Base-by-base conservation (phyloP, 2,888 invertebrate genomes). In the Limenitis camilla region DNA sequence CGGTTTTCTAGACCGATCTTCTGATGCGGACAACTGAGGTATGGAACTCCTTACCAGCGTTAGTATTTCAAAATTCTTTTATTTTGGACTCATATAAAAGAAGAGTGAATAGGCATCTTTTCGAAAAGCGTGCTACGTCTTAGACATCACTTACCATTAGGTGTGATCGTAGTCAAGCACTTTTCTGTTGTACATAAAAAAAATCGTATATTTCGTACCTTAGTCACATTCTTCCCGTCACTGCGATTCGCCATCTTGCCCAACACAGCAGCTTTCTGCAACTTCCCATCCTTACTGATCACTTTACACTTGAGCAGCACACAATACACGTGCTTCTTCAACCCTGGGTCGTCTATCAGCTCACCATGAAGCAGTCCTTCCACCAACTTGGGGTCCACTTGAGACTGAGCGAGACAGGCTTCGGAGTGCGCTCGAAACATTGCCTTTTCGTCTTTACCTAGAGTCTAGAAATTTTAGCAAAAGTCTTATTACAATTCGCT, bases 401-500 rank as follows among this genome's bases (percentile, higher is more conserved):
- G 61, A 28, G 83, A 80, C 53, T 66, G 56, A 3, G 68, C 49
- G 43, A 67, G 57, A 66, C 86, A 86, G 4, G 80, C 77, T 35
- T 71, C 81, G 0, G 83, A 85, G 65, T 87, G 86, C 42, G 74
- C 71, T 42, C 76, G 80, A 68, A 87, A 81, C 85, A 86, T 82
- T 52, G 81, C 81, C 60, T 72, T 73, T 62, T 82, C 80, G 39
- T 78, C 79, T 50, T 85, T 86, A 49, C 83, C 80, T 27, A 83
- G 60, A 9, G 65, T 59, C 83, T 83, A 59, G 0, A 5, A 36
- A 46, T 44, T 29, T 30, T n/a, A n/a, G n/a, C n/a, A n/a, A n/a
- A n/a, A n/a, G n/a, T n/a, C n/a, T n/a, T n/a, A n/a, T n/a, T n/a
- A n/a, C n/a, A n/a, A n/a, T n/a, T 19, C 19, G 19, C 19, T 19